Base-by-base conservation (phyloP, 2,797 vertebrate species). In the Epinephelus coioides region DNA sequence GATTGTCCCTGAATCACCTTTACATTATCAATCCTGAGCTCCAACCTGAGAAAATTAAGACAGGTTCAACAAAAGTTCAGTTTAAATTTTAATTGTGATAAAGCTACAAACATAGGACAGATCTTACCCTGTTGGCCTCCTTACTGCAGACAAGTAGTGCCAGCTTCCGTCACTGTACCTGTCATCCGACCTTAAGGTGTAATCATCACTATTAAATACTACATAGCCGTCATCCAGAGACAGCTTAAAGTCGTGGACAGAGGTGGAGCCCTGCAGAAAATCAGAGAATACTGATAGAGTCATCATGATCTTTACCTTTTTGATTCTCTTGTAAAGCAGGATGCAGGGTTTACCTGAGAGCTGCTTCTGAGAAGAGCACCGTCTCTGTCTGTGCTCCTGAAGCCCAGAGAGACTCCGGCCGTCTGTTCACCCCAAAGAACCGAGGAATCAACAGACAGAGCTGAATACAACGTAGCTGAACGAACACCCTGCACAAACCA, bases 141-240 rank as follows among this genome's bases (percentile, higher is more conserved):
- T 69, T 43, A 61, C 76, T 70, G 89, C 91, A n/a, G 88, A 91
- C 43, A 94, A 13, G 50, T 93, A 90, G 78, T 94, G 91, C 93
- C 94, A 95, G n/a, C 44, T 51, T 71, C 92, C 93, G 77, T 90
- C 91, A n/a, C 66, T 86, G 56, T 88, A 92, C 61, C 76, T 86
- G 68, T 85, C 60, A n/a, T 73, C 75, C 14, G 92, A 92, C 64
- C 54, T 91, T 70, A 92, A 19, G 44, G 73, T 84, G 10, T 76
- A 68, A 76, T 77, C 77, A 51, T 56, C 66, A 73, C 74, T 79
- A 12, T 67, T 81, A 69, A 94, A 86, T 53, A 89, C 68, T 5
- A 90, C 80, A 62, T 79, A 89, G 49, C 92, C 90, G 15, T 91
- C 84, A 44, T 19, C 53, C 61, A 94, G 74, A 27, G 83, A 88